These are phyloP conservation scores for Drosophila nikananu DNA, from an alignment of 1,140 invertebrate species.

Conservation along the genomic window DNA sequence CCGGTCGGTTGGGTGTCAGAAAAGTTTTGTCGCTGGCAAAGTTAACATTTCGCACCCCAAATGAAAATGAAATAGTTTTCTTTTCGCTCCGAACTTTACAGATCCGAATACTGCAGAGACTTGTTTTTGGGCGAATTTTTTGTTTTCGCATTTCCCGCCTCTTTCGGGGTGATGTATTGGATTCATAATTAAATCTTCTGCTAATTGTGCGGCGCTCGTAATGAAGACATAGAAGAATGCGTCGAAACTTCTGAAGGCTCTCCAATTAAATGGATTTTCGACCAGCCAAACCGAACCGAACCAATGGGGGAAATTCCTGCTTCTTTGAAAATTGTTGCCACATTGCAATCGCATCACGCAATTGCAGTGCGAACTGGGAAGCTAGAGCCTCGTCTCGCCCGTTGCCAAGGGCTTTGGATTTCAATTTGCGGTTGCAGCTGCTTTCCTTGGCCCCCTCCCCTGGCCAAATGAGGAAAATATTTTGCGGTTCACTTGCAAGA, in stretches of 20 bases:
- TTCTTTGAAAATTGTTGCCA: slow-evolving; percentile 18
- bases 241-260: slow-evolving; percentile 17
- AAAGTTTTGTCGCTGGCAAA: slow-evolving; percentile 60
- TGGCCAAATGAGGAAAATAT: slow-evolving; percentile 54
- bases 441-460: slow-evolving; percentile 4
- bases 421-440: slow-evolving; percentile 65
- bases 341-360: slow-evolving; percentile 48
- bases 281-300: background rate
- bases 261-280: slow-evolving; percentile 41
- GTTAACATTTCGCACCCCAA: slow-evolving; percentile 61
- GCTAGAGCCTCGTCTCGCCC: slow-evolving; percentile 16
- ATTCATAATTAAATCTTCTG: slow-evolving; percentile 76
- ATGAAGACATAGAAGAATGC: slow-evolving; percentile 40
- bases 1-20: slow-evolving; percentile 59
- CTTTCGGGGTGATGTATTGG: slow-evolving; percentile 41
- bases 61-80: slow-evolving; percentile 77
- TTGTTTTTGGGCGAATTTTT: background rate
- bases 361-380: slow-evolving; percentile 9
- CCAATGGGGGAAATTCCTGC: slow-evolving; percentile 18
- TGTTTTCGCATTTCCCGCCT: slow-evolving; percentile 6
- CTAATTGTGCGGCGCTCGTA: slow-evolving; percentile 37
- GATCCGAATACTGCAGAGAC: slow-evolving; percentile 19
- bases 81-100: slow-evolving; percentile 23
- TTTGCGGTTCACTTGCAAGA: slow-evolving; percentile 75
- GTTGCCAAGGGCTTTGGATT: slow-evolving; percentile 55